Conservation (phyloP, 2,113 vertebrate species). For the Cochlearius cochlearius region DNA sequence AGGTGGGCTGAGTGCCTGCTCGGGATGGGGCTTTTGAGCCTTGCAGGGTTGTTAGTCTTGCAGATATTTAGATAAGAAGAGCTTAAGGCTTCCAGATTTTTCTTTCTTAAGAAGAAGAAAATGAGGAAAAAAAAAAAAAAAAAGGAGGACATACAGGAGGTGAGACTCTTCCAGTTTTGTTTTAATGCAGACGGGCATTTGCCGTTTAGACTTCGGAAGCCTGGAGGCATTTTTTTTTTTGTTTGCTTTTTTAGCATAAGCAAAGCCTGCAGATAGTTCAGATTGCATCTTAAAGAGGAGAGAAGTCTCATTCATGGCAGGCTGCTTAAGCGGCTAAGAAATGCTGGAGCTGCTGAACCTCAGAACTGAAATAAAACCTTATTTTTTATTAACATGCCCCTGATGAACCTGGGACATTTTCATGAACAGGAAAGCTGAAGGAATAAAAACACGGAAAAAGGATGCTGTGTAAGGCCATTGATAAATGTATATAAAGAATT, state of each 20-base stretch:
- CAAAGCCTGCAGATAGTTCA: background rate
- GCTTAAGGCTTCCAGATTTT: background rate
- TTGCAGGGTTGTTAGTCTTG: background rate
- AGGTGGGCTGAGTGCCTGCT: background rate
- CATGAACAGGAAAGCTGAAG: background rate
- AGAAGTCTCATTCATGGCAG: background rate
- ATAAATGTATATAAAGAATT: background rate
- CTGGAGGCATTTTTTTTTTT: background rate
- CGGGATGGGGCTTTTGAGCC: background rate
- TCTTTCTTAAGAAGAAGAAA: background rate
- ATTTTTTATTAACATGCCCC: fast-evolving
- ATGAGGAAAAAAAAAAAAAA: no score
- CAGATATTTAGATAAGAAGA: background rate
- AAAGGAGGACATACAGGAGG: background rate
- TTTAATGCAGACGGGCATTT: background rate
- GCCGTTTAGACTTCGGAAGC: background rate
- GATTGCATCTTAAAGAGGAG: background rate
- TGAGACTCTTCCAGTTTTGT: background rate
- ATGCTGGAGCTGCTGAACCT: background rate
- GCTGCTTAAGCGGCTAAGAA: background rate
- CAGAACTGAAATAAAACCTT: background rate
- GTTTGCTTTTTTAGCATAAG: background rate
- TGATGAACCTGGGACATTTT: background rate
- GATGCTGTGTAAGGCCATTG: background rate
- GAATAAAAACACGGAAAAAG: background rate